phyloP scores from a whole-genome alignment of 2,797 vertebrate genomes.

The Acanthurus tractus region DNA sequence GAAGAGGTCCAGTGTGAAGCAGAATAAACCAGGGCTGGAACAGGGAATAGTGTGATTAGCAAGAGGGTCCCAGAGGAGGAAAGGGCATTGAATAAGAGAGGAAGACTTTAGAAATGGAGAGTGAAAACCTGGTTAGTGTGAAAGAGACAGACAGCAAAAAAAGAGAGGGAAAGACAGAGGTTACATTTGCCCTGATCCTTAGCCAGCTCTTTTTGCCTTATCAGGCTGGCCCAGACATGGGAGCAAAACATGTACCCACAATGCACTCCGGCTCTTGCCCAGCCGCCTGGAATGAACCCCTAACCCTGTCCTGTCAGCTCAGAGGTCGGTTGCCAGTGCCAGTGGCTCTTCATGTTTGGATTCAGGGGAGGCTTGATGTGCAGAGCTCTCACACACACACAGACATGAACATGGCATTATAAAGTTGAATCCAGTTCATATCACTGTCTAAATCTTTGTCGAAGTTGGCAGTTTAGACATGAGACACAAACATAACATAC shows the following conservation, averaged over 20 bases:
- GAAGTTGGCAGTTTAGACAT: constrained; percentile 8
- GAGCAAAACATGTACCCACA: constrained; percentile 63
- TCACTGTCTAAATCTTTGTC: constrained; percentile 6
- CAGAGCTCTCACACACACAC: constrained; percentile 11
- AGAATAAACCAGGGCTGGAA: constrained; percentile 36
- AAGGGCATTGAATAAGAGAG: constrained; percentile 16
- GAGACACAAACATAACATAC: neutral
- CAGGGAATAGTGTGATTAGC: constrained; percentile 35
- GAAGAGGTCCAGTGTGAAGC: constrained; percentile 34
- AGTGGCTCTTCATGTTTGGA: constrained; percentile 51
- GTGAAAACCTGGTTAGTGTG: constrained; percentile 46
- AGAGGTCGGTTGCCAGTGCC: constrained; percentile 56
- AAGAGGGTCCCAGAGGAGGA: constrained; percentile 21
- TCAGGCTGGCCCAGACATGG: constrained; percentile 76
- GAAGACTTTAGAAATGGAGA: constrained; percentile 47
- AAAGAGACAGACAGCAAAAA: constrained; percentile 33
- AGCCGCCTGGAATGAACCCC: constrained; percentile 60
- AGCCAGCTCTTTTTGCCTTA: constrained; percentile 77
- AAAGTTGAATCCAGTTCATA: constrained; percentile 35
- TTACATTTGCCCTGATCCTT: constrained; percentile 65
- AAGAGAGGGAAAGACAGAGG: constrained; percentile 51
- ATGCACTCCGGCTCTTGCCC: constrained; percentile 61
- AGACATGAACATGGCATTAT: constrained; percentile 1
- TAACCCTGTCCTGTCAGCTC: constrained; percentile 66
- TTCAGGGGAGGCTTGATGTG: constrained; percentile 38